Conservation (phyloP, 1,140 invertebrate genomes). For the Drosophila ananassae region DNA sequence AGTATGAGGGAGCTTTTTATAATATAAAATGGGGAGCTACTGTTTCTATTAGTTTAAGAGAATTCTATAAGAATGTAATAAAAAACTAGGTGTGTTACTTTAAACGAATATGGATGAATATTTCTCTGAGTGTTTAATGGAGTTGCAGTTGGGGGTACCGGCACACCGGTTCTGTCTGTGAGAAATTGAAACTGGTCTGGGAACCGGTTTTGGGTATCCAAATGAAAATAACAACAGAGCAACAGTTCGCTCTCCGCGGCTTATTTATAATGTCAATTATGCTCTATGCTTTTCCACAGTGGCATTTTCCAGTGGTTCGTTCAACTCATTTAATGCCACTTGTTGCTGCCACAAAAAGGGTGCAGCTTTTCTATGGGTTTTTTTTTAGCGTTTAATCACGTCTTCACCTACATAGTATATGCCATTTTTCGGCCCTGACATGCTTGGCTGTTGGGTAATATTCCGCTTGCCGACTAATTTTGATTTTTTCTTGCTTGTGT, state of each 20-base stretch:
- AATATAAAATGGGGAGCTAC: no score
- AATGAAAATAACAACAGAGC: slow-evolving; percentile 64
- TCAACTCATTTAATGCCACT: slow-evolving; percentile 63
- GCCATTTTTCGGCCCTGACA: slow-evolving; percentile 35
- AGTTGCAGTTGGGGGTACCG: slow-evolving; percentile 42
- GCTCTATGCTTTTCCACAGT: slow-evolving; percentile 52
- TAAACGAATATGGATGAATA: no score
- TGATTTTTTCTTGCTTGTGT: slow-evolving; percentile 12
- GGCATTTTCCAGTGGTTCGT: slow-evolving; percentile 69
- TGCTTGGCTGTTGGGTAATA: slow-evolving; percentile 45
- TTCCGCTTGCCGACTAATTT: slow-evolving; percentile 4
- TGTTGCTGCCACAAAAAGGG: slow-evolving; percentile 67
- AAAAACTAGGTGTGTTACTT: no score
- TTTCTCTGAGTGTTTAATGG: slow-evolving; percentile 20
- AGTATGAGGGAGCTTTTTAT: no score
- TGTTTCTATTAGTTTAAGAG: no score
- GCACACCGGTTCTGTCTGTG: slow-evolving; percentile 55
- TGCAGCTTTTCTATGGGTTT: slow-evolving; percentile 31
- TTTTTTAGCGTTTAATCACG: slow-evolving; percentile 21
- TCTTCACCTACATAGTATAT: slow-evolving; percentile 29
- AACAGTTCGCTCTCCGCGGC: slow-evolving; percentile 22
- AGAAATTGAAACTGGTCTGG: slow-evolving; percentile 73
- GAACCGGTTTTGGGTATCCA: slow-evolving; percentile 58
- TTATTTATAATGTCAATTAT: slow-evolving; percentile 41
- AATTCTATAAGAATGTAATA: no score